phyloP scores from a whole-genome alignment of 2,113 vertebrate genomes.

The Dipodomys merriami region DNA sequence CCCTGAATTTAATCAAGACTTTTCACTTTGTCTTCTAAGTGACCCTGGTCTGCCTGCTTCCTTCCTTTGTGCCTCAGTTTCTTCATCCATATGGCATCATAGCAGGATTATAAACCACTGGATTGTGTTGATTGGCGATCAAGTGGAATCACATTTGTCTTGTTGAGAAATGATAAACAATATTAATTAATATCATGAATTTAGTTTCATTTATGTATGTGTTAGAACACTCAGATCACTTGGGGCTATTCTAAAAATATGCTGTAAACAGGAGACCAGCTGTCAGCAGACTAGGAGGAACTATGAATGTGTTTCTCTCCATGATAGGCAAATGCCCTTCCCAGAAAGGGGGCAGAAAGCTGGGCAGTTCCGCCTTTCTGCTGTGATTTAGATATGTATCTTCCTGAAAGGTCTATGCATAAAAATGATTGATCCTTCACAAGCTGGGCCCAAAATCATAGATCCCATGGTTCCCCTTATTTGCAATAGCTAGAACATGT shows the following conservation, averaged over 20 bases:
- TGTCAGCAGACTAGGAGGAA: neutral
- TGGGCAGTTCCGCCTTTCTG: neutral
- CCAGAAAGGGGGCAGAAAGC: neutral
- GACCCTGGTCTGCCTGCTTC: constrained; percentile 39
- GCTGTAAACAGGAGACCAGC: neutral
- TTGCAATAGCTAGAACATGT: too few species aligned
- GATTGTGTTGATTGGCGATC: neutral
- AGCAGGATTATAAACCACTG: neutral
- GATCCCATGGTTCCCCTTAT: too few species aligned
- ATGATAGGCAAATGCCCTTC: neutral
- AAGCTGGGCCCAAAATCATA: too few species aligned
- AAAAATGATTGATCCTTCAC: neutral
- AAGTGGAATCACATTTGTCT: neutral
- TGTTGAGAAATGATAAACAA: neutral
- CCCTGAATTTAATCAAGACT: neutral
- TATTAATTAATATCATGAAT: neutral
- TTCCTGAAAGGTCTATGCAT: too few species aligned
- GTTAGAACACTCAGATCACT: constrained; percentile 17
- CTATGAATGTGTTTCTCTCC: neutral
- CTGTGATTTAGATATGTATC: neutral
- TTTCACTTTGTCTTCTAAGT: constrained; percentile 1
- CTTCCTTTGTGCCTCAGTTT: constrained; percentile 28
- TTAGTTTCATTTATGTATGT: neutral
- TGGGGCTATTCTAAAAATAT: neutral
- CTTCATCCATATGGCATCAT: neutral